Conservation (phyloP, 2,797 vertebrate genomes). For the Australoheros facetus region DNA sequence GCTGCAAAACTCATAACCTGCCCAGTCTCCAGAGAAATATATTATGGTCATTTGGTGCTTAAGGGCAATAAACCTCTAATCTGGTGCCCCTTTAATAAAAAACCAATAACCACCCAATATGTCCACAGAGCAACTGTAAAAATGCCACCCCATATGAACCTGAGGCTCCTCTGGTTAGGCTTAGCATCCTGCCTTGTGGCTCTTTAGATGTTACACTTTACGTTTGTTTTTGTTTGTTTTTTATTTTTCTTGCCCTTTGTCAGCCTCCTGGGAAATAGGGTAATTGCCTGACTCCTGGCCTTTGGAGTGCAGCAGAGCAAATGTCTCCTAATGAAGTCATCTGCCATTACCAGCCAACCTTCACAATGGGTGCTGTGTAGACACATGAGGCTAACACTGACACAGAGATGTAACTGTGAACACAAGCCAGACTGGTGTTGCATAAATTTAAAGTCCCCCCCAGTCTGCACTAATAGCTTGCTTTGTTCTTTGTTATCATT, state of each 20-base stretch:
- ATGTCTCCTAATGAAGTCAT: conserved; percentile 55
- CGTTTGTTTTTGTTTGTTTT: neutral
- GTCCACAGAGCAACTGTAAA: neutral
- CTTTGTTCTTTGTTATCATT: neutral
- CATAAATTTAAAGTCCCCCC: neutral
- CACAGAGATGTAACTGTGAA: neutral
- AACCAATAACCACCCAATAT: conserved; percentile 13
- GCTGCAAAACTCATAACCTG: conserved; percentile 20
- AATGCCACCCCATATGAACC: neutral
- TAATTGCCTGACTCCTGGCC: conserved; percentile 50
- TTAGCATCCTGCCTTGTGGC: neutral
- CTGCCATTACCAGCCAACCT: conserved; percentile 18
- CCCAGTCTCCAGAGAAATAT: conserved; percentile 11
- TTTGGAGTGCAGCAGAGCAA: conserved; percentile 42
- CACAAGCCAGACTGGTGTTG: neutral
- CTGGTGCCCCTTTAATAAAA: conserved; percentile 22
- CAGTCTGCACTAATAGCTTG: neutral
- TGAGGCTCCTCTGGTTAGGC: neutral
- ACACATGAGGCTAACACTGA: neutral
- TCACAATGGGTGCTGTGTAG: neutral
- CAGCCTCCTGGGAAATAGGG: conserved; percentile 17
- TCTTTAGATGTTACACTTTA: conserved; percentile 3
- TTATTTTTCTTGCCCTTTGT: neutral
- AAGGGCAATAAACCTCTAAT: conserved; percentile 4
- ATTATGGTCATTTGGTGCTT: conserved; percentile 13